These are phyloP conservation scores for Bettongia penicillata DNA, from an alignment of 2,113 vertebrate genomes.

Conservation along the genomic window DNA sequence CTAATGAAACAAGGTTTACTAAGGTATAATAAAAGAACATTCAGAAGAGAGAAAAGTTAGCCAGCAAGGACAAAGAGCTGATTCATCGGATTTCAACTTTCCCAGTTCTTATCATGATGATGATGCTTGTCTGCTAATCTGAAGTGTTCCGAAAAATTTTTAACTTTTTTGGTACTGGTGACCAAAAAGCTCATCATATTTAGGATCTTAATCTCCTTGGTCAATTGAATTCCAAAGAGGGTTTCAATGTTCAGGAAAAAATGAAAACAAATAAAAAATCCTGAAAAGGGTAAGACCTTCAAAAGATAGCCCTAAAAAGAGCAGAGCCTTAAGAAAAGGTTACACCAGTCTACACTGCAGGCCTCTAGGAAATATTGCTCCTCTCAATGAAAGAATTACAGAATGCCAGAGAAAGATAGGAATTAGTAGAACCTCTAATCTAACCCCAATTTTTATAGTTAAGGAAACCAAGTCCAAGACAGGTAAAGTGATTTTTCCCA, in stretches of 20 bases:
- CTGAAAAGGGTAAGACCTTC: background rate
- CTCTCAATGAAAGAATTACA: background rate
- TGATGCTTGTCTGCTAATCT: no score
- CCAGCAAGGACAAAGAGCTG: background rate
- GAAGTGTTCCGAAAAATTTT: background rate
- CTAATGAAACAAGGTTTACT: background rate
- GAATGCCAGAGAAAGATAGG: background rate
- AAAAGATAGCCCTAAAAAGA: background rate
- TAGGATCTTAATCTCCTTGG: background rate
- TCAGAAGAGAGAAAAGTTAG: background rate
- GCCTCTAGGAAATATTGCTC: background rate
- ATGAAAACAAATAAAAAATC: background rate
- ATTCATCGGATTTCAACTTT: background rate
- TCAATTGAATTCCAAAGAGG: background rate
- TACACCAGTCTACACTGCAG: background rate
- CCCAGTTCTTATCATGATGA: background rate
- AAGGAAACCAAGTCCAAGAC: background rate
- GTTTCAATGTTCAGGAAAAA: background rate
- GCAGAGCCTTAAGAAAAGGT: background rate
- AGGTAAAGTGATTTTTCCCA: background rate
- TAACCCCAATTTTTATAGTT: background rate
- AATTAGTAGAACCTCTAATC: background rate
- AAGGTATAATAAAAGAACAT: background rate
- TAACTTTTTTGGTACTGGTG: background rate
- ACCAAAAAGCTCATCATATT: background rate